Evolutionary conservation across 2,797 vertebrate species (phyloP), one percentile per base, ranked within the genome.

Genomic region (Chloroceryle inda): DNA sequence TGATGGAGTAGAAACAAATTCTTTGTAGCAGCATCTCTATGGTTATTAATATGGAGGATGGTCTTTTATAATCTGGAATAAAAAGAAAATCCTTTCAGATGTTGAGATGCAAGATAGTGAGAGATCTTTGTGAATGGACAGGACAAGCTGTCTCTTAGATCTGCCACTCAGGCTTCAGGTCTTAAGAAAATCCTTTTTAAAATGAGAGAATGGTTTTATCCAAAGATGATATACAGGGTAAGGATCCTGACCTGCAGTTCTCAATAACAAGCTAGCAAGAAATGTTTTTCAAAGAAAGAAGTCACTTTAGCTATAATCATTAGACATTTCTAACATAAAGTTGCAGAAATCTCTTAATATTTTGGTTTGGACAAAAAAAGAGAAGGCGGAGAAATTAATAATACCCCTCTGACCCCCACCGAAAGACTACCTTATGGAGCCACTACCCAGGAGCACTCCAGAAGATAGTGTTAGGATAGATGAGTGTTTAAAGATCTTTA

Each of bases 151-250:
- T 31, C 24, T 83, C 61, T 91, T 63, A 83, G 68, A 91, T 80
- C 37, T 95, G 77, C 67, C 81, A 82, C 35, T 88, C 72, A 95
- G 52, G 49, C 44, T 89, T 24, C 49, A 76, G 27, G 44, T 82
- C 64, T 92, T 89, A 88, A 89, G 82, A 76, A 85, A 92, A 91
- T 80, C 45, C 26, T 88, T 91, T 89, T 4, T 4, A 75, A 29
- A 89, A 68, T 6, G 22, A 92, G 63, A 47, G 52, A 89, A 89
- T 33, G 47, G 6, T 80, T 89, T 91, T 49, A 83, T 13, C 13
- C 4, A 2, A 59, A 82, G 59, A 69, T 71, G 12, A 83, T 81
- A 72, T 11, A 69, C 14, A 58, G 26, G 16, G 5, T 89, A 44
- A 91, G 27, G 49, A 88, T 67, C 38, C 23, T 77, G 62, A 86